Evolutionary conservation across 2,113 vertebrate genomes (phyloP).

Genomic region (Tyto alba): DNA sequence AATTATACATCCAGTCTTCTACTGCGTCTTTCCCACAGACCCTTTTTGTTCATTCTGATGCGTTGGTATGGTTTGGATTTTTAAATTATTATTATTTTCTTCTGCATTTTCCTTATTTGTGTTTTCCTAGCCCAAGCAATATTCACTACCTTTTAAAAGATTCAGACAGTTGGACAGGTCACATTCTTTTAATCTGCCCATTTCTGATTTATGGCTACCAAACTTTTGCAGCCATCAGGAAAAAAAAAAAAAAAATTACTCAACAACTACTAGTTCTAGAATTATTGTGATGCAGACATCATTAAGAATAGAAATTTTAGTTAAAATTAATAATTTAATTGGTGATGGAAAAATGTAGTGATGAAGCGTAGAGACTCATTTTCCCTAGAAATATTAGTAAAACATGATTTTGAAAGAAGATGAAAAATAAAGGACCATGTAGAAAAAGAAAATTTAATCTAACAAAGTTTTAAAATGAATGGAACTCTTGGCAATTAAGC

Average conservation of each 20-base stretch:
- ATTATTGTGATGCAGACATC: background rate
- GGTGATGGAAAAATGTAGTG: background rate
- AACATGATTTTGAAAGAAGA: background rate
- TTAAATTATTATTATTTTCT: background rate
- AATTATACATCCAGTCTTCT: background rate
- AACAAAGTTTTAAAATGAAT: background rate
- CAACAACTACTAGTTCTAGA: background rate
- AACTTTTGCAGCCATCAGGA: background rate
- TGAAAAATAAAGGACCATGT: background rate
- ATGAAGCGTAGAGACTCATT: background rate
- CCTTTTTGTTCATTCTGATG: background rate
- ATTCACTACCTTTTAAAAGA: background rate
- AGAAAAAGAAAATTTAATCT: background rate
- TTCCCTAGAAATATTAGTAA: background rate
- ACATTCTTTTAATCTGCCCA: background rate
- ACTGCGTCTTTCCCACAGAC: background rate
- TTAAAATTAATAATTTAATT: background rate
- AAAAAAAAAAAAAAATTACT: background rate
- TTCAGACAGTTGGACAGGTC: background rate
- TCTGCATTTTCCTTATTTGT: background rate
- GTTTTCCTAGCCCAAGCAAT: background rate
- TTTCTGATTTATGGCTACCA: background rate
- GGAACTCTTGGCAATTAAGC: background rate
- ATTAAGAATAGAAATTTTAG: background rate
- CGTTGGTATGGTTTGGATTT: background rate